Base-by-base conservation (phyloP, 37 sponge, comb jelly and placozoan genomes). In the Amphimedon queenslandica region DNA sequence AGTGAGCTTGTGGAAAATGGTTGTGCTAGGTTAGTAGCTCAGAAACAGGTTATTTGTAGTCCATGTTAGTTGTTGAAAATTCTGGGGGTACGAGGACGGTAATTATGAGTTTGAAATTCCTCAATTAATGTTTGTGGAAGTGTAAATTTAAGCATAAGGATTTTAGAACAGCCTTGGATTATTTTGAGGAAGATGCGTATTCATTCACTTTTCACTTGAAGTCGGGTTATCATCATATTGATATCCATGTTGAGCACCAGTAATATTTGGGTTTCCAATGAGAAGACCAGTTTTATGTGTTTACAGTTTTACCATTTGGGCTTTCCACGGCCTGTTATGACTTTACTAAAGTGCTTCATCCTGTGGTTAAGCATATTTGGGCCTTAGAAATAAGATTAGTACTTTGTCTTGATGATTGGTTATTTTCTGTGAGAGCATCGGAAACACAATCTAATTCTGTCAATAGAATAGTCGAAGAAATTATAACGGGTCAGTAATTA, bases 121-220 rank as follows among this genome's bases (percentile, higher is more conserved):
- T 77, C 1, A 77, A 77, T 40, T 38, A 67, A 37, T 67, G 11
- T 67, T 31, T 77, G 35, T 53, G 56, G 55, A 66, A 53, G 31
- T n/a, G 67, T 24, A 66, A 68, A 18, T 77, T 77, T 36, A 77
- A 77, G 33, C 67, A 77, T 55, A 69, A 77, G 53, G 5, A 47
- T 24, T 77, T 77, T 51, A 69, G 67, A 33, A 36, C 67, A 21
- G 55, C n/a, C n/a, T n/a, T n/a, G n/a, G n/a, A n/a, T n/a, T n/a
- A n/a, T n/a, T n/a, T n/a, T n/a, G n/a, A n/a, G n/a, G n/a, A n/a
- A n/a, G n/a, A n/a, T n/a, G n/a, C n/a, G n/a, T n/a, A n/a, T n/a
- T n/a, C n/a, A n/a, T 53, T 35, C 67, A 67, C 21, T 67, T 56
- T 47, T 77, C 66, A 27, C 78, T 66, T 42, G 67, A 77, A n/a